Evolutionary conservation across 37 sponge, comb jelly and placozoan species (phyloP), one percentile per base, ranked within the genome.

Genomic region (Halichondria panicea): DNA sequence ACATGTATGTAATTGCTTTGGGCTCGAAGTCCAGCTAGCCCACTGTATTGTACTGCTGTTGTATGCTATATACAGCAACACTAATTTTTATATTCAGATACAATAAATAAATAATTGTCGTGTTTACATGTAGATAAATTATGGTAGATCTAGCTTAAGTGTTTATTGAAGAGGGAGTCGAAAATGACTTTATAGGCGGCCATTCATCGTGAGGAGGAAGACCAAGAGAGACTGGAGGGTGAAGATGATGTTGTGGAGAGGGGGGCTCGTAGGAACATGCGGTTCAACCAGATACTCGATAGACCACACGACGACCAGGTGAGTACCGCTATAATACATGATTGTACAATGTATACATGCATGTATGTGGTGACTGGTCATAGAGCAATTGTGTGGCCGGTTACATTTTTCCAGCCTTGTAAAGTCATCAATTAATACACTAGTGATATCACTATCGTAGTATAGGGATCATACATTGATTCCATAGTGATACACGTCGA

Each of bases 291-390:
- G 44, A 57, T 82, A 27, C 66, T 74, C 7, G 55, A 52, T 1
- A 82, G 82, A 38, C 74, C 36, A 43, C 82, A 82, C 58, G 64
- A 82, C 27, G 67, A 74, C 31, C 75, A 74, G 0, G 82, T 74
- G 43, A 73, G 75, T 35, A 11, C 3, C 25, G 28, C 31, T 55
- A 30, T 11, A 36, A 30, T 4, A n/a, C n/a, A n/a, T n/a, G n/a
- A n/a, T n/a, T n/a, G n/a, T n/a, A n/a, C n/a, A n/a, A 30, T 32
- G 12, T 64, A 21, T 55, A 30, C 22, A 19, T 52, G 19, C 53
- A 70, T 71, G 57, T 71, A 71, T 2, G 37, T 31, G 30, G 28
- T 9, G 6, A 43, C 25, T n/a, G n/a, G n/a, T n/a, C n/a, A n/a
- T n/a, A n/a, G n/a, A n/a, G n/a, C n/a, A n/a, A n/a, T n/a, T n/a